Evolutionary conservation across 30 jellyfish, hydroid and myxozoan species (phyloP).

Genomic region (Pseudorhiza aurosa): DNA sequence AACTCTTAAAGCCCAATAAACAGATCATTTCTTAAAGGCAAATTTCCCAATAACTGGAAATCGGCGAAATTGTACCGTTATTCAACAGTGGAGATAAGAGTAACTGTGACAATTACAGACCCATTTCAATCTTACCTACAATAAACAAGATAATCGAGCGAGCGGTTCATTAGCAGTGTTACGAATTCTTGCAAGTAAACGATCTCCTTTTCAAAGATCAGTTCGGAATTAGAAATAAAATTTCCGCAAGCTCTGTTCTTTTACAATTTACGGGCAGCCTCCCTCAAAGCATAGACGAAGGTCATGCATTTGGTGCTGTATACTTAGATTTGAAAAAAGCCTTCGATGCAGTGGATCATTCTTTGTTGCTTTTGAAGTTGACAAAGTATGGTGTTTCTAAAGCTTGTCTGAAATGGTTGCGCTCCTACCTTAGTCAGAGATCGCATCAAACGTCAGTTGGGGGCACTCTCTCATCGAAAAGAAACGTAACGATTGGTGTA

Average conservation of each 20-base stretch:
- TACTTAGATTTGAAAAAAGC: constrained; percentile 65
- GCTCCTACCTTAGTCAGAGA: constrained; percentile 80
- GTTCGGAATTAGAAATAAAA: constrained; percentile 40
- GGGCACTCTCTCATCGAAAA: constrained; percentile 65
- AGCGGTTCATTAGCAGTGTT: constrained; percentile 63
- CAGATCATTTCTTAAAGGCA: constrained; percentile 56
- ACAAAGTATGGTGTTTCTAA: constrained; percentile 69
- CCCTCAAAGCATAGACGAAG: constrained; percentile 72
- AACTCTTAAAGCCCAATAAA: constrained; percentile 58
- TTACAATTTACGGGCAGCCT: constrained; percentile 68
- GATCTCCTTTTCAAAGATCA: constrained; percentile 37
- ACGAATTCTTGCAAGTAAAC: constrained; percentile 49
- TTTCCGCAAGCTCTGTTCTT: constrained; percentile 67
- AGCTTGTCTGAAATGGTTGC: constrained; percentile 64
- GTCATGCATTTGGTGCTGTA: constrained; percentile 66
- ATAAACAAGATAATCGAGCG: constrained; percentile 68
- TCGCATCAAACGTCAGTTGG: constrained; percentile 72
- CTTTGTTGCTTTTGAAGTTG: constrained; percentile 54
- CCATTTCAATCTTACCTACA: constrained; percentile 58
- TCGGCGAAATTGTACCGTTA: constrained; percentile 58
- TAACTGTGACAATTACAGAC: constrained; percentile 64
- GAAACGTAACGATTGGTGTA: constrained; percentile 66
- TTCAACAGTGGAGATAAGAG: constrained; percentile 53
- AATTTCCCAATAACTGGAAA: constrained; percentile 65
- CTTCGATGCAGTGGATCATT: constrained; percentile 63